Evolutionary conservation across 2,113 vertebrate genomes (phyloP).

Genomic region (Limnothrissa miodon): DNA sequence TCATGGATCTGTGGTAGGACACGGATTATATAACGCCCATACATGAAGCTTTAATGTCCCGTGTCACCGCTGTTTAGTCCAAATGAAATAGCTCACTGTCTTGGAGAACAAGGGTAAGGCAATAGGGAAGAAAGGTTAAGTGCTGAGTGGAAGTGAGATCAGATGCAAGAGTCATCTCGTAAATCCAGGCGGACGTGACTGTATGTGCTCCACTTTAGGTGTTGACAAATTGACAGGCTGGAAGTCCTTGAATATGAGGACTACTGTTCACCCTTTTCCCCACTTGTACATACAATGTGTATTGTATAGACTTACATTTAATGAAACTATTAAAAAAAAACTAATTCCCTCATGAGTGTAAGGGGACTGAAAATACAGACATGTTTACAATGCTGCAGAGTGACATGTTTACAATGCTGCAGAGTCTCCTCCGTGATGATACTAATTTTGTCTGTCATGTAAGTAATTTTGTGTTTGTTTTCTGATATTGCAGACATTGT

Average conservation of each 20-base stretch:
- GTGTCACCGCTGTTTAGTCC: background rate
- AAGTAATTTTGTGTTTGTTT: background rate
- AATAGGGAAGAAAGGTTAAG: background rate
- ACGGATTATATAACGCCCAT: background rate
- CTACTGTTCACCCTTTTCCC: background rate
- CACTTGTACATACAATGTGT: too few relatives aligned
- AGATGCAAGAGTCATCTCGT: background rate
- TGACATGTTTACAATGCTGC: background rate
- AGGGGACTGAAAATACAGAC: background rate
- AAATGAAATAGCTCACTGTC: background rate
- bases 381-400: background rate
- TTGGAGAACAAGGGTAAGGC: background rate
- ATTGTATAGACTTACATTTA: background rate
- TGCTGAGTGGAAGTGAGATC: background rate
- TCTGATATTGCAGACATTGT: slow-evolving; percentile 63
- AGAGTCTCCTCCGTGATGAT: background rate
- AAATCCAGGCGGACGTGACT: background rate
- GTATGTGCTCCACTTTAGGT: background rate
- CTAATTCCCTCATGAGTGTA: background rate
- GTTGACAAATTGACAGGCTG: background rate
- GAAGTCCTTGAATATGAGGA: background rate
- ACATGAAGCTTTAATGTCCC: background rate
- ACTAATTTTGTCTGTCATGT: background rate
- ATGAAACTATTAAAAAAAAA: background rate
- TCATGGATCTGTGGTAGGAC: background rate